Base-by-base conservation (phyloP, 92 coral and sea anemone species). In the Epizoanthus ramosus region DNA sequence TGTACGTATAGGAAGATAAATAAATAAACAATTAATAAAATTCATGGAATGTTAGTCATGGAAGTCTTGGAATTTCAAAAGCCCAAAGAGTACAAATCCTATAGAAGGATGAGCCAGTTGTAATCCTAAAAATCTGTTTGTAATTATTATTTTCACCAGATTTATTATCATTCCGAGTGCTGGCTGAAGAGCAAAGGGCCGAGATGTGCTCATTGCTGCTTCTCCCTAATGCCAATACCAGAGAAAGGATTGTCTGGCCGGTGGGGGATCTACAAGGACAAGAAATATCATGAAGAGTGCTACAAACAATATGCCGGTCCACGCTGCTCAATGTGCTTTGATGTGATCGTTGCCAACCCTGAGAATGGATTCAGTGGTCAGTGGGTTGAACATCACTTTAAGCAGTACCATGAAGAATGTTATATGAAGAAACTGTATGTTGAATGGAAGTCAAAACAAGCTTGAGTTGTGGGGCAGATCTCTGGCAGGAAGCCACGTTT, bases 131-230 rank as follows among this genome's bases (percentile, higher is more conserved):
- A 19, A 45, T 18, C 50, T 67, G 45, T 67, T 17, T 31, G 69
- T 64, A 16, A 59, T 57, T 22, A 66, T 37, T 13, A 66, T 37
- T 13, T 7, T 6, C 52, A 41, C n/a, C 63, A 87, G 90, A 87
- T 71, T 50, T 76, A 60, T 47, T 96, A 87, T 57, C 99, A 96
- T 85, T 89, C 92, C 5, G 99, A 96, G 79, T 96, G 99, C 87
- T 96, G 92, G 86, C 23, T 94, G 71, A 96, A 92, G 66, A 92
- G 87, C 85, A 94, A 87, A 87, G 99, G 99, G 1, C 99, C 99
- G 68, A 91, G 87, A 60, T 96, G 99, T 89, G 97, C 94, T 73
- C 98, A 93, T 21, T 96, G 99, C 75, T 96, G 99, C 76, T 96
- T 96, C 87, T 90, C 99, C 1, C 87, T 96, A 31, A 96, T 96